These are phyloP conservation scores for Huso huso DNA, from an alignment of 2,797 vertebrate genomes.

Conservation along the genomic window DNA sequence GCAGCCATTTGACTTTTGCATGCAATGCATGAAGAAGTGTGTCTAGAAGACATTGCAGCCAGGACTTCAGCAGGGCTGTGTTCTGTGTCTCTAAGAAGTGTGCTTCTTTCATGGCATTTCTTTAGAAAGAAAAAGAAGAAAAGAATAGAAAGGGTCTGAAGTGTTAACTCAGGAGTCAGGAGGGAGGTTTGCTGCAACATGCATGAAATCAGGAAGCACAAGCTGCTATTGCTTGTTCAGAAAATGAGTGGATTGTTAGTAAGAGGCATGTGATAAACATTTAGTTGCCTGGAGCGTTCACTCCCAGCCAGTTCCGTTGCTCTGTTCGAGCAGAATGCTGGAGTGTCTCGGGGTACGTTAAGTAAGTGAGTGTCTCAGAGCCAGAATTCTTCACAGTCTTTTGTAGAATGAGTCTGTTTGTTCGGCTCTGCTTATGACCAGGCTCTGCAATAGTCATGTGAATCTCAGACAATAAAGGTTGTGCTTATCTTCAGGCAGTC, in stretches of 20 bases:
- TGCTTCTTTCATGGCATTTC: too few species aligned
- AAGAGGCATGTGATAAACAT: background rate
- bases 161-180: too few species aligned
- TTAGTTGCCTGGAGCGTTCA: background rate
- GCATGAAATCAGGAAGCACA: background rate
- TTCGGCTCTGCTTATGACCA: background rate
- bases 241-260: constrained; percentile 4
- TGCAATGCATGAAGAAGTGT: too few species aligned
- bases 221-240: background rate
- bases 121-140: too few species aligned
- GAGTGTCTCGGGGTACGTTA: background rate
- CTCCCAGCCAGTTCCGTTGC: background rate
- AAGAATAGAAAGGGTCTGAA: too few species aligned
- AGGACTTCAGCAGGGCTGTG: too few species aligned
- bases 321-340: background rate
- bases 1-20: too few species aligned
- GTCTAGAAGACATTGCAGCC: too few species aligned
- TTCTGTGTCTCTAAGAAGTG: too few species aligned
- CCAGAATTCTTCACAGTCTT: too few species aligned
- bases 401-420: background rate
- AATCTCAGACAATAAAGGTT: background rate
- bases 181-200: background rate
- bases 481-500: too few species aligned
- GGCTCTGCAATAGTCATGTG: background rate
- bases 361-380: too few species aligned